Conservation (phyloP, 2,888 invertebrate genomes). For the Leuctra nigra region DNA sequence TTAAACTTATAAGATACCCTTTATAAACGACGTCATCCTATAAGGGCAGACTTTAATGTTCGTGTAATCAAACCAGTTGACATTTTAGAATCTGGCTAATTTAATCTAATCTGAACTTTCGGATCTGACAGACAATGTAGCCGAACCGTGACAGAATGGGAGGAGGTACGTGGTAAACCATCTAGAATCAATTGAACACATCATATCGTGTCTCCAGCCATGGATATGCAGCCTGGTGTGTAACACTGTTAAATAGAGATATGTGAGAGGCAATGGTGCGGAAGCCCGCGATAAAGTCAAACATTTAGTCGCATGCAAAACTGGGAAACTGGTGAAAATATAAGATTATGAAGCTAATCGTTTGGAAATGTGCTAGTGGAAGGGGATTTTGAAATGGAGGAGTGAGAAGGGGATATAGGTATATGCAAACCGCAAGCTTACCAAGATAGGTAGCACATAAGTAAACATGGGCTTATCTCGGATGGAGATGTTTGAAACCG, state of each 20-base stretch:
- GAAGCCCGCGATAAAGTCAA: constrained; percentile 3
- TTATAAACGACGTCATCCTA: constrained; percentile 11
- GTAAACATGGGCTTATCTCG: no score
- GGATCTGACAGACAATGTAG: constrained; percentile 17
- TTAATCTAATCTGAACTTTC: constrained; percentile 19
- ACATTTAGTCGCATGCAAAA: constrained; percentile 10
- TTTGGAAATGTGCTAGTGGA: background rate
- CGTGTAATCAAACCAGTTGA: constrained; percentile 18
- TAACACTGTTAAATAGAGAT: constrained; percentile 10
- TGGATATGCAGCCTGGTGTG: background rate
- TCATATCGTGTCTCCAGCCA: no score
- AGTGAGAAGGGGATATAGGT: background rate
- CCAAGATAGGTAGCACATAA: background rate
- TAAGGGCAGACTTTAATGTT: constrained; percentile 18
- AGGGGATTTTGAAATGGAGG: background rate
- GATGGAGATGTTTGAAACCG: no score
- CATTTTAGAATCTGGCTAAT: constrained; percentile 18
- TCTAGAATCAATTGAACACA: constrained; percentile 2
- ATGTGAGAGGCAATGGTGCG: constrained; percentile 7
- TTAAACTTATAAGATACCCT: constrained; percentile 3
- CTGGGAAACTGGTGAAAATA: constrained; percentile 3
- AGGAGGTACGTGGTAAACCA: background rate
- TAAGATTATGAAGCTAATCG: constrained; percentile 10
- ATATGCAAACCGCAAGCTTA: background rate
- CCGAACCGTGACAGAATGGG: constrained; percentile 1